Conservation (phyloP, 2,797 vertebrate species). For the Manis javanica region DNA sequence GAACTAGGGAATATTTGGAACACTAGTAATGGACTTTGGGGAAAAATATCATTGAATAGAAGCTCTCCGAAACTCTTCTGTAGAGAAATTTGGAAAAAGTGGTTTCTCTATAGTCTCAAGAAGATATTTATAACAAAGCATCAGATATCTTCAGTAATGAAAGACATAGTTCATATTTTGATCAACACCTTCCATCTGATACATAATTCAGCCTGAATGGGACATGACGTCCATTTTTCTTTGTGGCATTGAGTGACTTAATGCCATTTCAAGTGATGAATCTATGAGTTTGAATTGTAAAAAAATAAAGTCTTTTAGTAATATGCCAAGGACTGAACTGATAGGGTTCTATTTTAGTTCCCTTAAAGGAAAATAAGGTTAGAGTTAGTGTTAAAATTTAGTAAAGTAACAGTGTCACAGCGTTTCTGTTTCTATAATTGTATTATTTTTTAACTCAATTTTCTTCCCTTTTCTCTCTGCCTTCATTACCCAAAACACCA, state of each 20-base stretch:
- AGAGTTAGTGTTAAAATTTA: conserved; percentile 56
- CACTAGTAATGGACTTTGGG: conserved; percentile 55
- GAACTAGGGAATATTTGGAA: conserved; percentile 68
- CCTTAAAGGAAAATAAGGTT: conserved; percentile 64
- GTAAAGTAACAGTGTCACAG: conserved; percentile 46
- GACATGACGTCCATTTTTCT: conserved; percentile 76
- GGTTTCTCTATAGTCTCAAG: conserved; percentile 40
- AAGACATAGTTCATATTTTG: conserved; percentile 67
- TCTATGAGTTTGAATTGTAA: conserved; percentile 63
- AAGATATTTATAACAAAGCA: conserved; percentile 74
- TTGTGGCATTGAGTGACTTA: conserved; percentile 72
- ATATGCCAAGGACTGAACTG: conserved; percentile 68
- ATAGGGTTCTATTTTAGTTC: conserved; percentile 69
- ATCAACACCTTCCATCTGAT: conserved; percentile 69
- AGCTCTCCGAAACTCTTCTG: conserved; percentile 54
- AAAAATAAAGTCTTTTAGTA: conserved; percentile 77
- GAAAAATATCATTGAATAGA: conserved; percentile 40
- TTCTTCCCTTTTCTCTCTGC: background rate
- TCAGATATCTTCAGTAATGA: conserved; percentile 72
- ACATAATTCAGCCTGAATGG: conserved; percentile 73
- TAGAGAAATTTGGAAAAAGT: conserved; percentile 64
- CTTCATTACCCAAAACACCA: conserved; percentile 13
- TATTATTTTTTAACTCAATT: conserved; percentile 2
- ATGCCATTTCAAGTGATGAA: conserved; percentile 79
- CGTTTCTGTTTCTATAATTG: conserved; percentile 40